A percentile compares a stretch with the other conserved stretches of the same genome.
These are phyloP conservation scores for Lepus americanus DNA, from an alignment of 2,113 vertebrate species.

Conservation along the genomic window DNA sequence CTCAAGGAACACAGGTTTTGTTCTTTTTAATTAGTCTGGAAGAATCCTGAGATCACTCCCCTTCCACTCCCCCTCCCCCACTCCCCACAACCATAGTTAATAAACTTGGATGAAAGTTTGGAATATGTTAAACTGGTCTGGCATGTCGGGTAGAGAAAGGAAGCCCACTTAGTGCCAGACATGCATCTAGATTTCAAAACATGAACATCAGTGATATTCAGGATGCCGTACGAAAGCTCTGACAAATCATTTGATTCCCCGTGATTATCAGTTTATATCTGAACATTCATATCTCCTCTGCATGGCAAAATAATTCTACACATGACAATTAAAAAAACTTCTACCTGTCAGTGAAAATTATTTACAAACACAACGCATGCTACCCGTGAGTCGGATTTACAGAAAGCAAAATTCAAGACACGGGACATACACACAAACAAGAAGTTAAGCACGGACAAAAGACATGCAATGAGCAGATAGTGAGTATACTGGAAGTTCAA, in stretches of 20 bases:
- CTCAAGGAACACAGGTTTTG: slow-evolving; percentile 76
- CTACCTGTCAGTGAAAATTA: slow-evolving; percentile 73
- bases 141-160: slow-evolving; percentile 82
- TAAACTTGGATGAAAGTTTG: slow-evolving; percentile 87
- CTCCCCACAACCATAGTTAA: slow-evolving; percentile 68
- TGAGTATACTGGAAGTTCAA: slow-evolving; percentile 81
- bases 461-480: slow-evolving; percentile 74
- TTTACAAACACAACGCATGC: slow-evolving; percentile 67
- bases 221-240: slow-evolving; percentile 57
- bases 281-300: background rate
- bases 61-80: slow-evolving; percentile 15
- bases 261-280: too few species aligned
- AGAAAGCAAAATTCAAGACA: slow-evolving; percentile 45
- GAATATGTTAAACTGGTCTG: slow-evolving; percentile 85
- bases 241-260: slow-evolving; percentile 75
- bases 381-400: slow-evolving; percentile 44
- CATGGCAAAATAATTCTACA: slow-evolving; percentile 48
- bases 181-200: slow-evolving; percentile 70
- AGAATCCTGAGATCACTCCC: slow-evolving; percentile 26
- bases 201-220: slow-evolving; percentile 68
- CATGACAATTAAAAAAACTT: slow-evolving; percentile 50
- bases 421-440: background rate
- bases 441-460: slow-evolving; percentile 64
- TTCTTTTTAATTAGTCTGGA: slow-evolving; percentile 79
- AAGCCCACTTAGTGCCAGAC: slow-evolving; percentile 59